Base-by-base conservation (phyloP, 1,140 invertebrate genomes). In the Drosophila dunni region DNA sequence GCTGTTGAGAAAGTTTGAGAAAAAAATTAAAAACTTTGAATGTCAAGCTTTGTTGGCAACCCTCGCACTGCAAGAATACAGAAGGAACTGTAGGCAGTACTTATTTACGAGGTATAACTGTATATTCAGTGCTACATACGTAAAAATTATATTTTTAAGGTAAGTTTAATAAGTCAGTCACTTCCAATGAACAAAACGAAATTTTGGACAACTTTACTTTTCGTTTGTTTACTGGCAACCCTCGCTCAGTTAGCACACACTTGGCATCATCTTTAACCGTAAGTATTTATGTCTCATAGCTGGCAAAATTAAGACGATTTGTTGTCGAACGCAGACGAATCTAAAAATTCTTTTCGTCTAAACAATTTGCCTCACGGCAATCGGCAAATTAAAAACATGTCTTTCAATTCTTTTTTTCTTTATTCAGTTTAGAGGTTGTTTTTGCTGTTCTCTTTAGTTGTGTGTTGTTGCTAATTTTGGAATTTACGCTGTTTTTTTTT, bases 281-380 rank as follows among this genome's bases (percentile, higher is more conserved):
- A 57, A 42, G 33, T 56, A 56, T 69, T 54, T 45, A 9, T 2
- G 13, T 63, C 15, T 54, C 44, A 75, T 38, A 24, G 34, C 9
- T 48, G 36, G 34, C 50, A 54, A 69, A 78, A 66, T 75, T 71
- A 79, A 81, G 74, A 69, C 45, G 73, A 76, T 58, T 71, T 75
- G 24, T 54, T 46, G 71, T 20, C 64, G n/a, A 53, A 24, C n/a
- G 7, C 5, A 53, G 44, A 71, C 15, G 65, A 42, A 65, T 61
- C 50, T 34, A 67, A 66, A 64, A 48, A 75, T 53, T 75, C 53
- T 72, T 60, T 74, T 46, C 10, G 42, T 7, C 33, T 65, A 51
- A 68, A 67, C 20, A 71, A 40, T 56, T 57, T 38, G 11, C 45
- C 69, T 10, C 42, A 54, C 63, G 46, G 70, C 70, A n/a, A 10